Evolutionary conservation across 2,888 invertebrate species (phyloP).

Genomic region (Chloroclystis v-ata): DNA sequence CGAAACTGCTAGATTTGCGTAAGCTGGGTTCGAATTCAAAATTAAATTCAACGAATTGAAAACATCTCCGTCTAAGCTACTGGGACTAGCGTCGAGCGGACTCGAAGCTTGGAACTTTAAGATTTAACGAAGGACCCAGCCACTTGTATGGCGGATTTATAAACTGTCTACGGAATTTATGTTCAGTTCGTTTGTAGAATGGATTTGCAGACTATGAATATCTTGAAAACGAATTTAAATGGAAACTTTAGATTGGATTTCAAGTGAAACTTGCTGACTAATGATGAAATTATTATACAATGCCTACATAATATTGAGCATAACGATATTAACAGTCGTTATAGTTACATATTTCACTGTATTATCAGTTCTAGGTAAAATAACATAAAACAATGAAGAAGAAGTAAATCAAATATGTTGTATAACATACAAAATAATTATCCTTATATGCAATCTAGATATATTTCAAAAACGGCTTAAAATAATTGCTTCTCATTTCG

Average conservation of each 20-base stretch:
- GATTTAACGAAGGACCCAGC: slow-evolving; percentile 36
- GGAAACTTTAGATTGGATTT: slow-evolving; percentile 16
- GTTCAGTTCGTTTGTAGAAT: slow-evolving; percentile 25
- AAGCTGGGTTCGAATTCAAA: slow-evolving; percentile 3
- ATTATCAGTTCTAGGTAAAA: too few species aligned
- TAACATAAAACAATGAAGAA: too few species aligned
- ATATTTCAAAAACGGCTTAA: too few species aligned
- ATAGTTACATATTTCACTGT: too few species aligned
- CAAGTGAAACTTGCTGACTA: too few species aligned
- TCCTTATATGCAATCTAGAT: too few species aligned
- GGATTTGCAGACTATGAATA: slow-evolving; percentile 25
- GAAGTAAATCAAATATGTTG: too few species aligned
- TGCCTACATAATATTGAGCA: too few species aligned
- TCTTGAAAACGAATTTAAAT: slow-evolving; percentile 20
- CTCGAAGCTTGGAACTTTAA: slow-evolving; percentile 36
- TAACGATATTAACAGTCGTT: too few species aligned
- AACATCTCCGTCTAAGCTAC: slow-evolving; percentile 30
- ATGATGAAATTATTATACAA: not conserved
- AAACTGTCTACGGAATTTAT: slow-evolving; percentile 36
- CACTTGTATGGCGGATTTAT: slow-evolving; percentile 36
- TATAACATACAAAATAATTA: too few species aligned
- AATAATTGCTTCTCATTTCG: slow-evolving; percentile 20
- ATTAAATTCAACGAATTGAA: slow-evolving; percentile 21
- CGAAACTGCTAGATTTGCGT: not conserved
- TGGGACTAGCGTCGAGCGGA: slow-evolving; percentile 28